Conservation (phyloP, 2,113 vertebrate genomes). For the Eulemur rufifrons region DNA sequence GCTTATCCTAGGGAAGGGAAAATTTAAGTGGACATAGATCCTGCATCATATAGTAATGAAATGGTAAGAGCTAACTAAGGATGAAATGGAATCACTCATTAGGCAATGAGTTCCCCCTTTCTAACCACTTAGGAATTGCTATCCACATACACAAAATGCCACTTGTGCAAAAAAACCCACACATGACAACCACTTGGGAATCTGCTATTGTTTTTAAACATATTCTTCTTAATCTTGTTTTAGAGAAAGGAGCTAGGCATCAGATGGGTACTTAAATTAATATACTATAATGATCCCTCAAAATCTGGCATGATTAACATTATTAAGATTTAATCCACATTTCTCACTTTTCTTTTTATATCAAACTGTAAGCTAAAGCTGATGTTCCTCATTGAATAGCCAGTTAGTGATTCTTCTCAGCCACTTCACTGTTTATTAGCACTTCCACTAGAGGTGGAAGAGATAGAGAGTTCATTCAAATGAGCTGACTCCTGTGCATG, state of each 20-base stretch:
- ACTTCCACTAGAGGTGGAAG: background rate
- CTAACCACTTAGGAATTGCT: background rate
- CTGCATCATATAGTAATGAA: background rate
- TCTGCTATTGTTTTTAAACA: background rate
- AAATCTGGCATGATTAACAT: background rate
- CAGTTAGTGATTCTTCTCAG: background rate
- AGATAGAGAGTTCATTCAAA: background rate
- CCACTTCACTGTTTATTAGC: background rate
- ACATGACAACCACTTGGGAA: background rate
- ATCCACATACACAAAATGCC: background rate
- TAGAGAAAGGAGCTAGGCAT: background rate
- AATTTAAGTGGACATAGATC: background rate
- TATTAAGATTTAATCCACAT: background rate
- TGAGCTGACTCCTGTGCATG: background rate
- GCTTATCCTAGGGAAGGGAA: background rate
- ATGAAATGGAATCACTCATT: background rate
- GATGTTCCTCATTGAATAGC: background rate
- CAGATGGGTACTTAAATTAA: background rate
- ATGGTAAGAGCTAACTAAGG: background rate
- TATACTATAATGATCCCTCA: background rate
- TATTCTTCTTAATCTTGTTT: background rate
- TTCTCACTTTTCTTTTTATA: background rate
- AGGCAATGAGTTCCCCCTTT: background rate
- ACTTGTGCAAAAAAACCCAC: background rate
- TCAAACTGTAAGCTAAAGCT: background rate